Base-by-base conservation (phyloP, 2,888 invertebrate genomes). In the Villa cingulata region DNA sequence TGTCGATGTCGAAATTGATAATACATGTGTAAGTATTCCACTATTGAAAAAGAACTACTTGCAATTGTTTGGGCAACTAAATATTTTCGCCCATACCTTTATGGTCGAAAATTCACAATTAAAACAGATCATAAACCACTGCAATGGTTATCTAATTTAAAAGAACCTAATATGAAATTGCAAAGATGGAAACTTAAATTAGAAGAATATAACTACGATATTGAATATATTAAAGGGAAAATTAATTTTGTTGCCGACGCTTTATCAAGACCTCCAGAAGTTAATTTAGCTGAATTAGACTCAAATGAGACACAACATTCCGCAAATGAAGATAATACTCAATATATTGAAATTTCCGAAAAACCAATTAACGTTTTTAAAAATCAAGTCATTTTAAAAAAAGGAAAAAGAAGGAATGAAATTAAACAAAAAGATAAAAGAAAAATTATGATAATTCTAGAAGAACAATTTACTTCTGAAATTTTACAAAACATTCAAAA, bases 1-100 rank as follows among this genome's bases (percentile, higher is more conserved):
- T n/a, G n/a, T n/a, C n/a, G n/a, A n/a, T n/a, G n/a, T n/a, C n/a
- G n/a, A n/a, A n/a, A n/a, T n/a, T n/a, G n/a, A n/a, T n/a, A n/a
- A n/a, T n/a, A n/a, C n/a, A n/a, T n/a, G n/a, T n/a, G n/a, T 7
- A 57, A 53, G 18, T 59, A 60, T 41, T 49, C 50, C 2, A 54
- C 55, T 2, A 56, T 61, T 10, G 61, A 65, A 47, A 63, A 62
- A 41, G 62, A 65, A 53, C 43, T 63, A 6, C 29, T 62, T 37
- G 56, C 54, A 1, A 58, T 64, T 5, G 55, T 62, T 1, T 61
- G 58, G 58, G 61, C 59, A 1, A 49, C 53, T 1, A 61, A 62
- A 51, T 57, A 62, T 41, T 64, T 63, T 29, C 37, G 62, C 20
- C 60, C 20, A n/a, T 45, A 37, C 2, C 34, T 37, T 19, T 43